phyloP scores from a whole-genome alignment of 2,113 vertebrate species.

The Vimba vimba region DNA sequence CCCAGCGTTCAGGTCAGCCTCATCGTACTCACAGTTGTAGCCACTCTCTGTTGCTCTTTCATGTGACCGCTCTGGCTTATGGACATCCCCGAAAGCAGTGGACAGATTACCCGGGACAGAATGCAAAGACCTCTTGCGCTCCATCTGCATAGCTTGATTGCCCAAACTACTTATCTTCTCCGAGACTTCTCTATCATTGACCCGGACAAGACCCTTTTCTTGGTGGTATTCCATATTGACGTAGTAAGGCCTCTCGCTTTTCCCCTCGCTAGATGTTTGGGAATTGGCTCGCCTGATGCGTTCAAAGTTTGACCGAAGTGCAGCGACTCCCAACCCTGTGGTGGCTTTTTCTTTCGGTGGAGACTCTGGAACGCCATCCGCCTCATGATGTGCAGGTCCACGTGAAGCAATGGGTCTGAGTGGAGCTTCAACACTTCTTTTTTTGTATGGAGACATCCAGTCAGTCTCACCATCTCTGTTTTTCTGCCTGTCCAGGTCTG shows the following conservation, averaged over 20 bases:
- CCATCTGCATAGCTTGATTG: slow-evolving; percentile 93
- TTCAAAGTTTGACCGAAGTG: slow-evolving; percentile 92
- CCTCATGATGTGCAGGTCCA: slow-evolving; percentile 70
- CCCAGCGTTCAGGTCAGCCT: slow-evolving; percentile 87
- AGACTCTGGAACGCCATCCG: slow-evolving; percentile 76
- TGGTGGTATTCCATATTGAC: slow-evolving; percentile 96
- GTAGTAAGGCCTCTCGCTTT: slow-evolving; percentile 85
- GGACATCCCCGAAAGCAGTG: slow-evolving; percentile 77
- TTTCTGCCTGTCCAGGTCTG: slow-evolving; percentile 5
- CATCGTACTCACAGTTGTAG: slow-evolving; percentile 91
- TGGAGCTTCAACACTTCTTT: slow-evolving; percentile 63
- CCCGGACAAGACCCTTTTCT: slow-evolving; percentile 88
- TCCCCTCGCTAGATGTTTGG: slow-evolving; percentile 78
- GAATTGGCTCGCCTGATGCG: slow-evolving; percentile 86
- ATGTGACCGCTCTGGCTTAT: slow-evolving; percentile 78
- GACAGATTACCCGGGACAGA: slow-evolving; percentile 78
- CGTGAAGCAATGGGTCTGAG: slow-evolving; percentile 64
- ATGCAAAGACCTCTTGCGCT: slow-evolving; percentile 85
- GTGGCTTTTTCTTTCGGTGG: slow-evolving; percentile 80
- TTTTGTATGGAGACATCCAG: slow-evolving; percentile 64
- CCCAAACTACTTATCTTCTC: slow-evolving; percentile 90
- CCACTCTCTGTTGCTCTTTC: slow-evolving; percentile 82
- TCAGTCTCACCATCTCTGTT: slow-evolving; percentile 55
- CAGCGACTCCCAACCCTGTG: slow-evolving; percentile 90
- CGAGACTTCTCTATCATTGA: slow-evolving; percentile 90